Percentiles rank a stretch among this genome's conserved stretches.
Evolutionary conservation across 2,888 invertebrate species (phyloP).

Genomic region (Pristionchus maxplancki): DNA sequence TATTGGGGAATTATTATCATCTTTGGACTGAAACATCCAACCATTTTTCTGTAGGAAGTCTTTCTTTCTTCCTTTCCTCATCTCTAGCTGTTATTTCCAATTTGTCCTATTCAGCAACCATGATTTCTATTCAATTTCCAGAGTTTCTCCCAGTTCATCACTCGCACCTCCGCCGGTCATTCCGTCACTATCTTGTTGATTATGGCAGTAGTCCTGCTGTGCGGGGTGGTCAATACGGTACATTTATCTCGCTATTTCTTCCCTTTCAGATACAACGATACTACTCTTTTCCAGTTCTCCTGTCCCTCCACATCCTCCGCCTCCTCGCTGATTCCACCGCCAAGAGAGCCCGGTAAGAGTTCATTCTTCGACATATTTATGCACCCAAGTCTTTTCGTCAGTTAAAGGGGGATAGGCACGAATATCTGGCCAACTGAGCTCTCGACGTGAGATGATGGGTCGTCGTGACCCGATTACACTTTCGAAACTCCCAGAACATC

Average conservation of each 20-base stretch:
- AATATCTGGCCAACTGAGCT: too few species aligned
- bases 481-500: too few species aligned
- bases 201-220: constrained; percentile 71
- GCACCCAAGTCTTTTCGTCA: too few species aligned
- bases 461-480: too few species aligned
- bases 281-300: constrained; percentile 70
- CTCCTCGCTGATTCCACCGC: background rate
- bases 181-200: constrained; percentile 73
- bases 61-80: too few species aligned
- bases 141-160: constrained; percentile 76
- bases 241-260: too few species aligned
- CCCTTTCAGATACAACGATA: background rate
- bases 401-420: too few species aligned
- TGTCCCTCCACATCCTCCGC: constrained; percentile 54
- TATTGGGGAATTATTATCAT: too few species aligned
- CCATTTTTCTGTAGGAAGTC: too few species aligned
- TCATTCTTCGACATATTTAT: background rate
- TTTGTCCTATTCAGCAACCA: background rate
- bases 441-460: too few species aligned
- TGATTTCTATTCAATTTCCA: constrained; percentile 54
- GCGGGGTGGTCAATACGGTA: constrained; percentile 76
- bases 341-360: background rate
- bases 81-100: too few species aligned
- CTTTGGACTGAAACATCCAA: too few species aligned
- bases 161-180: constrained; percentile 74